Evolutionary conservation across 2,797 vertebrate species (phyloP), one percentile per base, ranked within the genome.

Genomic region (Furcifer pardalis): DNA sequence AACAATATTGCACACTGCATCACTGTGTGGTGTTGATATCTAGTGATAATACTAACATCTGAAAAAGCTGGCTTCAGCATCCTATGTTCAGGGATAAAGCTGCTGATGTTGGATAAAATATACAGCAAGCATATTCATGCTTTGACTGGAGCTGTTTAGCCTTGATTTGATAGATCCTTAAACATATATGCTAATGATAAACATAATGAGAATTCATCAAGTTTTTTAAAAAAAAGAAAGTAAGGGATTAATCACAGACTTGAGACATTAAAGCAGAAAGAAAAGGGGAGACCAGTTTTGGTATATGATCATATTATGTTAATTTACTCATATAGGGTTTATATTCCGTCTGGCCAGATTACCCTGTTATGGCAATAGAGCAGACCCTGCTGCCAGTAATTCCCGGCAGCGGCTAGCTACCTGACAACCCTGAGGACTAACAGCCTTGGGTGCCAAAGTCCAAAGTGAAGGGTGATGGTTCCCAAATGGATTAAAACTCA

Each of bases 1-100:
- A 27, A 78, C 37, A 8, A 49, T 12, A 75, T 77, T 60, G 5
- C 85, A 73, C 10, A 77, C 66, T 79, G 75, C 78, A 82, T 1
- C 56, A 35, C 87, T 83, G 56, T 83, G 84, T 63, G 49, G 0
- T 30, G 62, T 5, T n/a, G 62, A 4, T 86, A 40, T 82, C 86
- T 77, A 68, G 78, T 49, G 77, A 83, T 77, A 89, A 52, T 5
- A 59, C 52, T 75, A 82, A 32, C 66, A 79, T 73, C 17, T 0
- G 74, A 74, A 60, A 84, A 76, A 83, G 68, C 68, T 40, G 62
- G 35, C 83, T 40, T 77, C 65, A 76, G 83, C 63, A 74, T 84
- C 76, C 86, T 88, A 81, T 74, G 77, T 46, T 85, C 77, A 59
- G 74, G 77, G 80, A 12, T 52, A 84, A 88, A 90, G 79, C 83